Conservation (phyloP, 2,797 vertebrate species). For the Tragelaphus eurycerus region DNA sequence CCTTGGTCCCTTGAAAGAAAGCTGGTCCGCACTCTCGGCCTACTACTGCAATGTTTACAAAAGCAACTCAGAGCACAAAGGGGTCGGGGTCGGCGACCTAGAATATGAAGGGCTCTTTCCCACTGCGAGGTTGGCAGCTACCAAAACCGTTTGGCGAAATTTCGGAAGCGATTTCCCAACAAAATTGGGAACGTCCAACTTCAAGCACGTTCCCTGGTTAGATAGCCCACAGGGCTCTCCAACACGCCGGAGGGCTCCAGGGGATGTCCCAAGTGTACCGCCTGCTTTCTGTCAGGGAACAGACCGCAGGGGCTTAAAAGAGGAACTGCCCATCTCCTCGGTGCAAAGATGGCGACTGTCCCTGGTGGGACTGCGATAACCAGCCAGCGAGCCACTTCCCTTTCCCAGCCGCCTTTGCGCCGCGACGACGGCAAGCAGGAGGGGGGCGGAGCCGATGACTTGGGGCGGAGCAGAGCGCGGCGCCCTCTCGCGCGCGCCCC, state of each 20-base stretch:
- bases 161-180: neutral
- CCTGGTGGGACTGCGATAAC: fast-evolving
- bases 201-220: neutral
- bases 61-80: neutral
- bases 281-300: fast-evolving
- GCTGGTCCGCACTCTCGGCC: neutral
- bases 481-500: neutral
- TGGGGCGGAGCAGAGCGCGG: neutral
- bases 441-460: neutral
- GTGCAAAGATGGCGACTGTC: conserved; percentile 63
- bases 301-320: fast-evolving
- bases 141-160: neutral
- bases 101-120: neutral
- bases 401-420: conserved; percentile 61
- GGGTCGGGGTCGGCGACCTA: neutral
- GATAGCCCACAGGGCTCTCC: too few relatives aligned
- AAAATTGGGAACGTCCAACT: neutral
- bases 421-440: neutral
- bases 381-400: neutral
- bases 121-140: neutral
- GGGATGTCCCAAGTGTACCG: fast-evolving
- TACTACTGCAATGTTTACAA: neutral
- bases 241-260: too few relatives aligned
- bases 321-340: fast-evolving
- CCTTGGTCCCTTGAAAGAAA: neutral